These are phyloP conservation scores for Hemithea aestivaria DNA, from an alignment of 2,888 invertebrate genomes.

Conservation along the genomic window DNA sequence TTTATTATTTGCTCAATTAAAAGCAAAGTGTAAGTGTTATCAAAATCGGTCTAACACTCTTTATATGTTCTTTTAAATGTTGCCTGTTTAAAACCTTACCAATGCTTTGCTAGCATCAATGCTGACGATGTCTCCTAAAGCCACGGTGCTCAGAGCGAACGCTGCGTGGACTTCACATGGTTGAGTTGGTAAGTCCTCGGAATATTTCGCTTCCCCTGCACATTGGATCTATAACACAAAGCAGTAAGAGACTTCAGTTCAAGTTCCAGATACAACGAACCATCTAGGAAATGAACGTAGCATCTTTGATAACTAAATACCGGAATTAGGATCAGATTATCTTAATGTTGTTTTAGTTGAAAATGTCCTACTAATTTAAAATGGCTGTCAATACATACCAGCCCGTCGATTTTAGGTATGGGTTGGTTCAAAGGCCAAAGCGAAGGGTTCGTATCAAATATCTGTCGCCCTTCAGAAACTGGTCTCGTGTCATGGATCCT, in stretches of 20 bases:
- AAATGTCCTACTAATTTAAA: too few species aligned
- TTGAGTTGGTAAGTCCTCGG: slow-evolving; percentile 80
- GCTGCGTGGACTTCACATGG: slow-evolving; percentile 83
- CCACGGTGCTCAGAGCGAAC: slow-evolving; percentile 74
- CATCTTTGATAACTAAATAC: too few species aligned
- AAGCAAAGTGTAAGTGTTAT: too few species aligned
- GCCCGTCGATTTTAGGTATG: slow-evolving; percentile 81
- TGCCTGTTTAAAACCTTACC: slow-evolving; percentile 72
- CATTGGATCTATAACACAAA: slow-evolving; percentile 65
- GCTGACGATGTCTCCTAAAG: slow-evolving; percentile 75
- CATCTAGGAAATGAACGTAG: too few species aligned
- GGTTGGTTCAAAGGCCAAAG: slow-evolving; percentile 84
- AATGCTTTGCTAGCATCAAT: slow-evolving; percentile 81
- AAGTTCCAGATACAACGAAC: too few species aligned
- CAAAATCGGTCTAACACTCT: too few species aligned
- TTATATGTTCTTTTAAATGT: too few species aligned
- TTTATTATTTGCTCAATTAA: too few species aligned
- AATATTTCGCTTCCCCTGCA: slow-evolving; percentile 83
- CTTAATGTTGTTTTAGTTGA: too few species aligned
- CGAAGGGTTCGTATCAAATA: slow-evolving; percentile 80
- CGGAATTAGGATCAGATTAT: too few species aligned
- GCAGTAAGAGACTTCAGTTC: too few species aligned
- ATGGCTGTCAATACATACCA: slow-evolving; percentile 37
- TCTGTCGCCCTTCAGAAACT: slow-evolving; percentile 78
- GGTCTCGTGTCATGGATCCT: slow-evolving; percentile 31